Percentiles rank a stretch among this genome's conserved stretches.
phyloP scores from a whole-genome alignment of 35 echinoderm and acorn worm species.

The Amphiura filiformis region DNA sequence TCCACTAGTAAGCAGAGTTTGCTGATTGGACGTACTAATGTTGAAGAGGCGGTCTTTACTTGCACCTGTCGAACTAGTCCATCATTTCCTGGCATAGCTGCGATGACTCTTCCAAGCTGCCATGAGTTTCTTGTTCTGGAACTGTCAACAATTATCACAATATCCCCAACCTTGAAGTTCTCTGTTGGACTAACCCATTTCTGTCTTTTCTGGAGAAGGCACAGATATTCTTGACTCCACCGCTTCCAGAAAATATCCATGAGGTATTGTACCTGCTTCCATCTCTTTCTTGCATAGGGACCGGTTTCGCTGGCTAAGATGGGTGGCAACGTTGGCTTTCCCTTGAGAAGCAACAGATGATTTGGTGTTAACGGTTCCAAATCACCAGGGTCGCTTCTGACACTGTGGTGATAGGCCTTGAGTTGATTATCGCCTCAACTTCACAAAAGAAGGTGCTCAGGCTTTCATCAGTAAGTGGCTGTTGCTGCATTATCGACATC shows the following conservation, averaged over 20 bases:
- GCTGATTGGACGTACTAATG: neutral
- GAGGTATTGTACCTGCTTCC: conserved; percentile 49
- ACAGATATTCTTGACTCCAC: conserved; percentile 19
- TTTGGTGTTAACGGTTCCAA: conserved; percentile 43
- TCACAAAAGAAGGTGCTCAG: conserved; percentile 20
- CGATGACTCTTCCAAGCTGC: conserved; percentile 39
- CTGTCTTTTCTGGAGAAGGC: conserved; percentile 16
- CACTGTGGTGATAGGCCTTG: conserved; percentile 33
- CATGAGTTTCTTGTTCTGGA: conserved; percentile 39
- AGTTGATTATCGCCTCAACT: conserved; percentile 23
- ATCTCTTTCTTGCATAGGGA: conserved; percentile 19
- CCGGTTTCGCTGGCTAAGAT: conserved; percentile 14
- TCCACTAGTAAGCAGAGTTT: neutral
- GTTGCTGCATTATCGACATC: conserved; percentile 34
- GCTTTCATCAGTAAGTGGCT: conserved; percentile 32
- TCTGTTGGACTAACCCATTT: conserved; percentile 33
- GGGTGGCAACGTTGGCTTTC: conserved; percentile 16
- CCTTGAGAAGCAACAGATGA: conserved; percentile 33
- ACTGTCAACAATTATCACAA: conserved; percentile 46
- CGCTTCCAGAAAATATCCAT: conserved; percentile 49
- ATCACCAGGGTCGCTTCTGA: conserved; percentile 36
- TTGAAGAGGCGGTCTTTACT: conserved; percentile 6
- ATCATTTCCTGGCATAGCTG: conserved; percentile 25
- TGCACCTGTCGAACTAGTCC: conserved; percentile 2
- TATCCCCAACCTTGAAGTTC: conserved; percentile 20